Conservation (phyloP, 2,113 vertebrate species). For the Perca schrenkii region DNA sequence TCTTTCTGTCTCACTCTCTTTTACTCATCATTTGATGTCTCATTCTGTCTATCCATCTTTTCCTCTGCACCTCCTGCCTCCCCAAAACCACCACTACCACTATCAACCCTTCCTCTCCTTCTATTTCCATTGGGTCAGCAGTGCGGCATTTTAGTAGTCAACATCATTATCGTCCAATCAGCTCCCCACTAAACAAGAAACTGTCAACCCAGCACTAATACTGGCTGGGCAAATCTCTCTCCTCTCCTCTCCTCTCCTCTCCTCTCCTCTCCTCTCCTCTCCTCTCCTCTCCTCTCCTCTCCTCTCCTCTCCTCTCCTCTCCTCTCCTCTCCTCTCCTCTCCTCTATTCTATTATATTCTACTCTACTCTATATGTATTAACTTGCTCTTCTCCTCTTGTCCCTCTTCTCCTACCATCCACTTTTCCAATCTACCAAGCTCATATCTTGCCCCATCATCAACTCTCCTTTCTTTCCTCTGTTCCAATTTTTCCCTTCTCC, state of each 20-base stretch:
- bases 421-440: conserved; percentile 27
- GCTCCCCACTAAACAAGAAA: conserved; percentile 72
- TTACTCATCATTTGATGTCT: conserved; percentile 30
- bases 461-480: conserved; percentile 13
- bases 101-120: conserved; percentile 48
- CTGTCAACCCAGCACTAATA: conserved; percentile 81
- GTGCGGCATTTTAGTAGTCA: conserved; percentile 72
- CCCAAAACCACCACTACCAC: conserved; percentile 20
- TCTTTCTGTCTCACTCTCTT: conserved; percentile 22
- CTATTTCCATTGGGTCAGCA: conserved; percentile 76
- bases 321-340: background rate
- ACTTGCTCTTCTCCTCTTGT: conserved; percentile 14
- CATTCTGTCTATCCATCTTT: conserved; percentile 42
- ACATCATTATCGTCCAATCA: conserved; percentile 81
- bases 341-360: background rate
- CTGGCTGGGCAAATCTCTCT: conserved; percentile 64
- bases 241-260: background rate
- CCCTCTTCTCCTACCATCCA: conserved; percentile 18
- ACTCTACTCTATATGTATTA: conserved; percentile 23
- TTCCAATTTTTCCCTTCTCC: conserved; percentile 43
- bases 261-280: background rate
- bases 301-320: conserved; percentile 1
- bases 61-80: conserved; percentile 20
- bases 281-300: conserved; percentile 1
- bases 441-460: conserved; percentile 18